phyloP scores from a whole-genome alignment of 1,140 invertebrate genomes.

The Heterodera schachtii region DNA sequence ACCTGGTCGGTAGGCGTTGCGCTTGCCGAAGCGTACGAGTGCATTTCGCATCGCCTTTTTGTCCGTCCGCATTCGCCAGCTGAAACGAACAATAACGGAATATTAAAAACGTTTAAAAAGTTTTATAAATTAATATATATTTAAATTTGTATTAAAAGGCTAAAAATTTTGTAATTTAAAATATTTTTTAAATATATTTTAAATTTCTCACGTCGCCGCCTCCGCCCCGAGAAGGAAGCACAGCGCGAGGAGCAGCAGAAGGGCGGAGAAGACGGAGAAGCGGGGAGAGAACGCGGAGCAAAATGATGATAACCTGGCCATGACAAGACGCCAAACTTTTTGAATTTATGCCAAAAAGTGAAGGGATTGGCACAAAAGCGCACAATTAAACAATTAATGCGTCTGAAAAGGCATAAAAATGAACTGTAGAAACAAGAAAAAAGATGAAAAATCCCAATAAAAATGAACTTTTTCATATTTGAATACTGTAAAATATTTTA shows the following conservation, averaged over 20 bases:
- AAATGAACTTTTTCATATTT: no score
- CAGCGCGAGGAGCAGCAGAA: constrained; percentile 4
- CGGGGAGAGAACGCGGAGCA: neutral
- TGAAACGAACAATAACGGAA: constrained; percentile 3
- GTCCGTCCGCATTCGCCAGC: constrained; percentile 39
- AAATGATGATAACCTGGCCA: neutral
- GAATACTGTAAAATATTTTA: no score
- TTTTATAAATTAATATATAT: no score
- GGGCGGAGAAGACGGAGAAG: neutral
- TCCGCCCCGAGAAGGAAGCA: neutral
- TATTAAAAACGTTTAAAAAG: no score
- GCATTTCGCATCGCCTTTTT: constrained; percentile 49
- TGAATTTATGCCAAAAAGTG: neutral
- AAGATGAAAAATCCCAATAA: no score
- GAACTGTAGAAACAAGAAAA: no score
- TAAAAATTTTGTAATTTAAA: neutral
- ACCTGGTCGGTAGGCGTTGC: constrained; percentile 29
- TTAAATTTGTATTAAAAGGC: no score
- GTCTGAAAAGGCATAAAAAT: no score
- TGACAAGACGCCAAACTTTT: neutral
- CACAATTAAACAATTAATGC: no score
- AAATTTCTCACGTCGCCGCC: neutral
- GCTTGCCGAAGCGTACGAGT: constrained; percentile 44
- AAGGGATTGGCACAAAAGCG: no score
- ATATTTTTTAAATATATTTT: neutral